Evolutionary conservation across 2,888 invertebrate species (phyloP).

Genomic region (Microplitis deprimator): DNA sequence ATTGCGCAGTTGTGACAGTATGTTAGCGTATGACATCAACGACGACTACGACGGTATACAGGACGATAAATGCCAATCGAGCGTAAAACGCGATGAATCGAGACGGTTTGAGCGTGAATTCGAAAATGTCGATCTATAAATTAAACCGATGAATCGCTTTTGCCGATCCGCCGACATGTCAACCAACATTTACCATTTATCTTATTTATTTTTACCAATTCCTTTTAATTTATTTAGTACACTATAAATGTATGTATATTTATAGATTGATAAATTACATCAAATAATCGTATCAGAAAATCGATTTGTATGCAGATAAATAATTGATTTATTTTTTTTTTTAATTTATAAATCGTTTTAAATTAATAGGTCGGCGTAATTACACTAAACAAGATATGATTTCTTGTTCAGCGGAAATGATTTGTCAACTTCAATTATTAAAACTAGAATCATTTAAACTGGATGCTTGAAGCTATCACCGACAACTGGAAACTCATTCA

Average conservation of each 20-base stretch:
- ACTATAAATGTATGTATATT: background rate
- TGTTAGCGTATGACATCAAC: slow-evolving; percentile 5
- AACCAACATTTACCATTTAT: slow-evolving; percentile 21
- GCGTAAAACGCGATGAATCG: slow-evolving; percentile 30
- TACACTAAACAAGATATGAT: background rate
- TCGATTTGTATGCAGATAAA: background rate
- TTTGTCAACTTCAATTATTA: background rate
- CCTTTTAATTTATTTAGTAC: background rate
- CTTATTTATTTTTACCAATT: background rate
- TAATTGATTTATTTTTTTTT: background rate
- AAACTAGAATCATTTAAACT: background rate
- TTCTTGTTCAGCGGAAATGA: background rate
- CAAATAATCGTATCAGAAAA: background rate
- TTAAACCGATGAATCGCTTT: slow-evolving; percentile 15
- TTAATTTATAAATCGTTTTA: slow-evolving; percentile 7
- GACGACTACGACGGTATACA: background rate
- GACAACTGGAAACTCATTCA: background rate
- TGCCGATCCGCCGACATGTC: slow-evolving; percentile 18
- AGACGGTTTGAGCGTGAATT: slow-evolving; percentile 20
- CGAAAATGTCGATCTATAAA: slow-evolving; percentile 32
- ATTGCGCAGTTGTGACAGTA: background rate
- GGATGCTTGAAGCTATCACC: background rate
- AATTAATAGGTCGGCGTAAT: background rate
- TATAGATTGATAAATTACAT: background rate
- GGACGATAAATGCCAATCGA: slow-evolving; percentile 27